These are phyloP conservation scores for Brachypalpus laphriformis DNA, from an alignment of 2,888 invertebrate genomes.

Conservation along the genomic window DNA sequence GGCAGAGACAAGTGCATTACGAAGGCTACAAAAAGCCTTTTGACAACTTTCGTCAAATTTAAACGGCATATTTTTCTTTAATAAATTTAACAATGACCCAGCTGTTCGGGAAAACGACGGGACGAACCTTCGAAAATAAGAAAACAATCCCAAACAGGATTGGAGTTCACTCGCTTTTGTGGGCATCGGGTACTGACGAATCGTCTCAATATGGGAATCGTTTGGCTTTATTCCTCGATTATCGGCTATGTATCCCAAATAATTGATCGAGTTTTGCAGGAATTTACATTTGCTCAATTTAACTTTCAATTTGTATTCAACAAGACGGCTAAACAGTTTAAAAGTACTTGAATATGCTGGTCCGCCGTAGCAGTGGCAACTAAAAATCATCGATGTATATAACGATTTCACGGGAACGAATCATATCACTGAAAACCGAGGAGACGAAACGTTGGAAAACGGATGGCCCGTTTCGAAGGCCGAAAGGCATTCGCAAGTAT, in stretches of 20 bases:
- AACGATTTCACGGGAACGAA: too few species aligned
- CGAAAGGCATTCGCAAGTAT: too few species aligned
- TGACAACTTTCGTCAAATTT: constrained; percentile 28
- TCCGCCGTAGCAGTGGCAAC: not conserved
- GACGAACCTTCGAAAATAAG: constrained; percentile 12
- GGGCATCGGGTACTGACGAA: too few species aligned
- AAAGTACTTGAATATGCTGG: constrained; percentile 28
- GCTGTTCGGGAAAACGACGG: constrained; percentile 41
- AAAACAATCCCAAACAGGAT: constrained; percentile 12
- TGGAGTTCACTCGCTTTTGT: too few species aligned
- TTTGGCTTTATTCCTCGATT: constrained; percentile 29
- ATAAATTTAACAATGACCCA: constrained; percentile 76
- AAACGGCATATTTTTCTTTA: constrained; percentile 43
- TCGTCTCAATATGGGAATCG: constrained; percentile 31
- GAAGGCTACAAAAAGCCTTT: constrained; percentile 34
- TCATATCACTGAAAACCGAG: too few species aligned
- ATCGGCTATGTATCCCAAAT: constrained; percentile 42
- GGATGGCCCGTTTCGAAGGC: too few species aligned
- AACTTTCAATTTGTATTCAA: constrained; percentile 11
- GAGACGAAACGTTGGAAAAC: too few species aligned
- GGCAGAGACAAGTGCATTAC: constrained; percentile 25
- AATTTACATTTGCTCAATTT: constrained; percentile 26
- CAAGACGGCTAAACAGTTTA: constrained; percentile 26
- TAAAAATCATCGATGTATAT: too few species aligned
- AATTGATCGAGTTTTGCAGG: constrained; percentile 12